A percentile compares a stretch with the other conserved stretches of the same genome.
These are phyloP conservation scores for Muscicapa adusta DNA, from an alignment of 2,113 vertebrate species.

Conservation along the genomic window DNA sequence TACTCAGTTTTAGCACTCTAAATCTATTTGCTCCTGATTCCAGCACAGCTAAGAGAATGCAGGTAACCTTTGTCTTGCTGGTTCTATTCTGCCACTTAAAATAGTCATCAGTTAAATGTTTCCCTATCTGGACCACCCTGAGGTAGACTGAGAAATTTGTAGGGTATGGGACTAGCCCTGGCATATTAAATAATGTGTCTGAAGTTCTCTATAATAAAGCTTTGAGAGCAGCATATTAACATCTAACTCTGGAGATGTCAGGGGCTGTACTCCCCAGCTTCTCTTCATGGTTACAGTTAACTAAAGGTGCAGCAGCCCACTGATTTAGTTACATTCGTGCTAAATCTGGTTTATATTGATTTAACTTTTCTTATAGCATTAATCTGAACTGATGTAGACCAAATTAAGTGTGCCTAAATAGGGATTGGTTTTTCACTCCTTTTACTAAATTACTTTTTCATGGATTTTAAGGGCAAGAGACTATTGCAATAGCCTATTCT, in stretches of 20 bases:
- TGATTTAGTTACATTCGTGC: slow-evolving; percentile 24
- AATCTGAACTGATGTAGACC: slow-evolving; percentile 54
- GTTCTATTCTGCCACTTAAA: neutral
- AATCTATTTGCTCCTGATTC: neutral
- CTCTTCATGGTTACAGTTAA: neutral
- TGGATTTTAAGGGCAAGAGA: slow-evolving; percentile 51
- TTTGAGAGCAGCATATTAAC: neutral
- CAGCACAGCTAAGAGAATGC: neutral
- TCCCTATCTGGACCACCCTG: neutral
- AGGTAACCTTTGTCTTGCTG: neutral
- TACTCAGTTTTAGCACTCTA: neutral
- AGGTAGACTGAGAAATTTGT: neutral
- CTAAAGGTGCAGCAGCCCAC: slow-evolving; percentile 12
- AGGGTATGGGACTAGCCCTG: neutral
- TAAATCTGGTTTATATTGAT: slow-evolving; percentile 50
- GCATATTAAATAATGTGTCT: neutral
- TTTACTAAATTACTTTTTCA: slow-evolving; percentile 45
- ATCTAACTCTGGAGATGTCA: neutral
- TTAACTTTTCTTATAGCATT: slow-evolving; percentile 37
- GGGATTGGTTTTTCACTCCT: slow-evolving; percentile 38
- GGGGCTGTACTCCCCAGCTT: neutral
- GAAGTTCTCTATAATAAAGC: neutral
- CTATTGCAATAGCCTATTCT: neutral
- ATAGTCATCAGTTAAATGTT: neutral
- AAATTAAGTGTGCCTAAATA: slow-evolving; percentile 38